Base-by-base conservation (phyloP, 2,888 invertebrate genomes). In the Dermolepida albohirtum region DNA sequence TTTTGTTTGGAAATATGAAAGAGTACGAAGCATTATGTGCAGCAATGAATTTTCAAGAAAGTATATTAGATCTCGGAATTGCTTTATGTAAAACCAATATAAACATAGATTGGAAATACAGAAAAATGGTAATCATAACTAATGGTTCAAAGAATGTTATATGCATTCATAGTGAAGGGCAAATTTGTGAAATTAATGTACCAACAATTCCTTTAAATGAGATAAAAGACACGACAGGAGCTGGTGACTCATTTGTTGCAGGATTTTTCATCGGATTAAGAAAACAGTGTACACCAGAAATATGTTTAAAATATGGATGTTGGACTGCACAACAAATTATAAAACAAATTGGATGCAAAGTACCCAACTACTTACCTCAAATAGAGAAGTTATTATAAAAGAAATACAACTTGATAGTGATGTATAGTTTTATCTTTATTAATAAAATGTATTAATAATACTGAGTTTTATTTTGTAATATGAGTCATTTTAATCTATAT, bases 101-200 rank as follows among this genome's bases (percentile, higher is more conserved):
- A 8, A 65, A 64, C 7, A 55, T 65, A 49, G 54, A 68, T 22
- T 52, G 52, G 14, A 54, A 78, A 55, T 78, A 78, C 62, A 77
- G 82, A 16, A 85, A 89, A 71, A 84, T 88, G 5, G 84, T 90
- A 17, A 83, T 90, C 1, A 84, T 91, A 66, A 92, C 92, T 5
- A 87, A 90, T 74, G 91, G 90, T 8, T 79, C 83, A 0, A 80
- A 86, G 12, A 84, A 86, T 17, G 86, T 89, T 0, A 78, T 86
- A 51, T 85, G 89, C 69, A 76, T 79, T 8, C 74, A 75, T 67
- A 75, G 74, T 8, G 67, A 72, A 40, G 70, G 72, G 12, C 43
- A 71, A 16, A 59, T 77, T 4, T 50, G 73, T 16, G 74, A 78
- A 65, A 75, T 78, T 39, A n/a, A 70, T 1, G 85, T 86, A 2